phyloP scores from a whole-genome alignment of 2,113 vertebrate species.

The Pithys albifrons region DNA sequence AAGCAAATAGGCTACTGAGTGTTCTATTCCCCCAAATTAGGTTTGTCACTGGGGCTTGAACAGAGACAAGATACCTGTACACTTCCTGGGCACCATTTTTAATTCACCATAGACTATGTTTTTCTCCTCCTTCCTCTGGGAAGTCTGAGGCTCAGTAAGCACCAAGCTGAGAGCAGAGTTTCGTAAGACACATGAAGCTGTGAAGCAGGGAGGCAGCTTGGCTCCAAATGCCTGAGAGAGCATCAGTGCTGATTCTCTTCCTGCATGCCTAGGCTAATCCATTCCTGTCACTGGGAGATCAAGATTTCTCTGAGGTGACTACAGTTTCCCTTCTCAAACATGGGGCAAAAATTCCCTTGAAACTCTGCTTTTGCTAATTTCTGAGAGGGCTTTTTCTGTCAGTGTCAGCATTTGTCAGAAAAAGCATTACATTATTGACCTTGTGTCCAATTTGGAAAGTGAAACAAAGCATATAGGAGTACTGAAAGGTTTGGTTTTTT shows the following conservation, averaged over 20 bases:
- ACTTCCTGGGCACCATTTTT: neutral
- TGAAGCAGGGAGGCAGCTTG: neutral
- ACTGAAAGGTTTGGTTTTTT: neutral
- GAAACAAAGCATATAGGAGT: neutral
- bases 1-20: neutral
- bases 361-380: neutral
- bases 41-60: neutral
- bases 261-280: neutral
- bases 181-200: neutral
- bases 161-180: neutral
- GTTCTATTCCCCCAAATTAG: neutral
- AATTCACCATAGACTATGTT: neutral
- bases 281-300: neutral
- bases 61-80: neutral
- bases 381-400: neutral
- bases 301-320: neutral
- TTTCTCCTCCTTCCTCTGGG: neutral
- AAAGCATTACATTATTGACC: neutral
- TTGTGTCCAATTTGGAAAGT: neutral
- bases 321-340: neutral
- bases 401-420: neutral
- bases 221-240: neutral
- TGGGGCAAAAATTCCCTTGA: neutral
- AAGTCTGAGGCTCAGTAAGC: neutral
- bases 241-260: neutral